Evolutionary conservation across 2,888 invertebrate species (phyloP), one percentile per base, ranked within the genome.

Genomic region (Labia minor): DNA sequence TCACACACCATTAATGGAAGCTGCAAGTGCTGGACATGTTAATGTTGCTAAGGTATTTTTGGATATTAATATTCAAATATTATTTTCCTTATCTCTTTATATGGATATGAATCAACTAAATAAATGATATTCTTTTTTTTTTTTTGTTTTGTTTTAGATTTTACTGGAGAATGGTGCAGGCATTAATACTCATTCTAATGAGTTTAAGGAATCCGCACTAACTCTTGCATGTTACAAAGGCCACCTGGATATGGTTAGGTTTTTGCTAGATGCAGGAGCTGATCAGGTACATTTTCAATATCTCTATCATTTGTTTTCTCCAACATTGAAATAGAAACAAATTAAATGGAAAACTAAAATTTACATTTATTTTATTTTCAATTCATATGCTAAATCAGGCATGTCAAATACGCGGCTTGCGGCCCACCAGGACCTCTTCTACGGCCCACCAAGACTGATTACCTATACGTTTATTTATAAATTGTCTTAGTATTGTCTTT

Each of bases 1-100:
- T 2, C 99, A 99, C 81, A 98, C 97, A 69, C 97, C 98, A 63
- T 84, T 99, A 72, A 99, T 99, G 97, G 98, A 99, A 83, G 97
- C 98, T 61, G 95, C 95, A 61, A 93, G 92, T 69, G 94, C 95
- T 26, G 96, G 96, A 0, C 94, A 95, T 80, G 93, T 94, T 70
- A 90, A 88, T 76, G 91, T 95, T 14, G 95, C 95, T 1, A 90
- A 90, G 80, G 86, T 83, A 73, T 74, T 65, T 64, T 16, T 16
- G 26, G 18, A 20, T 3, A 21, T n/a, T n/a, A n/a, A 37, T 1
- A 61, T 8, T 61, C 19, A 18, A 11, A 63, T 14, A 65, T n/a
- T 14, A 1, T 37, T 1, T 1, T 20, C 1, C 1, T 8, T 26
- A n/a, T n/a, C n/a, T n/a, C n/a, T n/a, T n/a, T n/a, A n/a, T n/a